A percentile compares a stretch with the other conserved stretches of the same genome.
Conservation (phyloP, 2,113 vertebrate species). For the Neodon shergylaensis region DNA sequence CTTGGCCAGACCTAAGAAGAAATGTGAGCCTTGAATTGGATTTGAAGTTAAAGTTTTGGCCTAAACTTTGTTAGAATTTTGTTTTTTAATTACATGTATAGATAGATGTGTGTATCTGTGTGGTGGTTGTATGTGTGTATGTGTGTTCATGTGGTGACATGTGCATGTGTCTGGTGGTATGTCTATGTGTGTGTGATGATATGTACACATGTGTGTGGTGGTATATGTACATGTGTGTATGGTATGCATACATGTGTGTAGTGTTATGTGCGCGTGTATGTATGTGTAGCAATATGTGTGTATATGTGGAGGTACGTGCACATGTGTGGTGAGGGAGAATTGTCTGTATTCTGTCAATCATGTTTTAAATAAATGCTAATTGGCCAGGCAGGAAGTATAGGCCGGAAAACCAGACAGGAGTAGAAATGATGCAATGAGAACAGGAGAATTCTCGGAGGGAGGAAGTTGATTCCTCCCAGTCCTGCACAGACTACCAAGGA, state of each 20-base stretch:
- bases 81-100: background rate
- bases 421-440: too few species aligned
- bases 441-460: too few species aligned
- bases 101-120: too few species aligned
- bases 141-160: background rate
- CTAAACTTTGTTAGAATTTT: background rate
- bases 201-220: background rate
- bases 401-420: too few species aligned
- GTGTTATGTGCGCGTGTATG: background rate
- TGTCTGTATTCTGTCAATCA: too few species aligned
- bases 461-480: too few species aligned
- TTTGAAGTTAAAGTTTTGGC: background rate
- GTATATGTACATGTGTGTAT: background rate
- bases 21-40: background rate
- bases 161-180: too few species aligned
- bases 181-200: too few species aligned
- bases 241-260: background rate
- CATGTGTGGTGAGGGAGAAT: background rate
- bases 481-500: too few species aligned
- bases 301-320: background rate
- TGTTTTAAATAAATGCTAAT: too few species aligned
- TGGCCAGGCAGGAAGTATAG: too few species aligned
- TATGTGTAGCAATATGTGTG: background rate
- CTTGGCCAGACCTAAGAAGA: background rate
- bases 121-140: background rate